Base-by-base conservation (phyloP, 1,140 invertebrate genomes). In the Apis dorsata region DNA sequence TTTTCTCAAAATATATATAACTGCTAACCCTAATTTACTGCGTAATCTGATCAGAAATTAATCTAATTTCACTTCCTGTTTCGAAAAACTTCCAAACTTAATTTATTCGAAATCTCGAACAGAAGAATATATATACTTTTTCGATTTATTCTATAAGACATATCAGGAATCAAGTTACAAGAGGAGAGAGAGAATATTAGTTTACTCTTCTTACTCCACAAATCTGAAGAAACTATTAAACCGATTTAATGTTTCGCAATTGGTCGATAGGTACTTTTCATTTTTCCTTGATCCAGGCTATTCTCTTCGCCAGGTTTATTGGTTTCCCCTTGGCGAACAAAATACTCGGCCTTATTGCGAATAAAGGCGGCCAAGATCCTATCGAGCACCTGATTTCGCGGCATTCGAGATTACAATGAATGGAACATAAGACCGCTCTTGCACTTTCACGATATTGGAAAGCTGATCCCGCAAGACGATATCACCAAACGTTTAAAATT, bases 391-490 rank as follows among this genome's bases (percentile, higher is more conserved):
- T 77, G 85, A 81, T 86, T 86, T 60, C 60, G 78, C 59, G 19
- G 71, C 65, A 71, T 65, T 63, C 77, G 85, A 84, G 85, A 86
- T 85, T 78, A 85, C 83, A 82, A 83, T 55, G 73, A 60, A 63
- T 51, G 73, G 80, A 85, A 82, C 85, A 69, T 51, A 80, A 51
- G 60, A 73, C 80, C 24, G 71, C 73, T 53, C 49, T 78, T 57
- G 85, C 63, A 57, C 62, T 74, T 85, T 62, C 62, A 34, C 83
- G 74, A 53, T 53, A 85, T 85, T 74, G 73, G 84, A 85, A 86
- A 71, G 74, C 76, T 85, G 85, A 85, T 85, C 79, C 69, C 73
- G 65, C 24, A 69, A 75, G 79, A 76, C 75, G 85, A 86, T 86
- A 85, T 85, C 51, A 74, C 51, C 24, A 34, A 65, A 69, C 72